These are phyloP conservation scores for Esox lucius DNA, from an alignment of 2,797 vertebrate genomes.

Conservation along the genomic window DNA sequence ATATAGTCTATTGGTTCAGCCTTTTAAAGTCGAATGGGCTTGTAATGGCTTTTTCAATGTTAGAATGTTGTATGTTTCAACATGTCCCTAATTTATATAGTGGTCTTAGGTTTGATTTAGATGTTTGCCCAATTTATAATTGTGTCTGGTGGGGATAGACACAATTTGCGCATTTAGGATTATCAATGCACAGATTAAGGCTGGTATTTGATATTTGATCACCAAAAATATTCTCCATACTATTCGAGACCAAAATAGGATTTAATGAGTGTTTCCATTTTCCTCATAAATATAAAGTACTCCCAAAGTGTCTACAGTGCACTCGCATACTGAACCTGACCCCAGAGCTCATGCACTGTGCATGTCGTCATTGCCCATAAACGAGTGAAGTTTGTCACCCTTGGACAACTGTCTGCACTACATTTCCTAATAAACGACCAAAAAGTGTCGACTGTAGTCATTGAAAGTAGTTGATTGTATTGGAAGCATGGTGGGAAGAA, in stretches of 20 bases:
- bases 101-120: too few relatives aligned
- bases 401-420: neutral
- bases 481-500: too few relatives aligned
- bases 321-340: neutral
- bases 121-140: neutral
- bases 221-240: too few relatives aligned
- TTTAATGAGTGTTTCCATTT: neutral
- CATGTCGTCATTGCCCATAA: neutral
- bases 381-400: neutral
- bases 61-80: too few relatives aligned
- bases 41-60: too few relatives aligned
- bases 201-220: too few relatives aligned
- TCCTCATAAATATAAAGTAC: neutral
- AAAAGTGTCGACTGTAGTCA: neutral
- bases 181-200: too few relatives aligned
- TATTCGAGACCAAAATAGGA: neutral
- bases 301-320: neutral
- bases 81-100: too few relatives aligned
- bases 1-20: too few relatives aligned
- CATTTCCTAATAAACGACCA: neutral
- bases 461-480: neutral
- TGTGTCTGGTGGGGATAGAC: neutral
- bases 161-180: too few relatives aligned
- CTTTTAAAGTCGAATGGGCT: too few relatives aligned
- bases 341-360: neutral